A percentile compares a stretch with the other conserved stretches of the same genome.
phyloP scores from a whole-genome alignment of 2,888 invertebrate species.

The Heterodera filipjevi region DNA sequence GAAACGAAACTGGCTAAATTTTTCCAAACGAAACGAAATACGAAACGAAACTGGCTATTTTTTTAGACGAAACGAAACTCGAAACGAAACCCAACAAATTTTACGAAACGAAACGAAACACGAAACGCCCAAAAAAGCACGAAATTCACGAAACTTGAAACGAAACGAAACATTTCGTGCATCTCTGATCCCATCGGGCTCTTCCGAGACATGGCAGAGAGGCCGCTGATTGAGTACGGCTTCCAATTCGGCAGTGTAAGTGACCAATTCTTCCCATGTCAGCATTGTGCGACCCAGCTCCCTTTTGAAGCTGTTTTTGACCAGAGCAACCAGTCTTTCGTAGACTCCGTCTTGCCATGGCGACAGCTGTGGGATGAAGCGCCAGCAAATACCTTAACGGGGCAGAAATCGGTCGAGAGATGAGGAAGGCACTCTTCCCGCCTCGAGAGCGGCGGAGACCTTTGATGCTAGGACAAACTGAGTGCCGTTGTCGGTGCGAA shows the following conservation, averaged over 20 bases:
- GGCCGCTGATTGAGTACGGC: constrained; percentile 27
- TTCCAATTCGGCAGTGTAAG: constrained; percentile 25
- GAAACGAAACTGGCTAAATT: no score
- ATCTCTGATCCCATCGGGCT: background rate
- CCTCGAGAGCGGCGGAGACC: background rate
- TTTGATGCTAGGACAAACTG: background rate
- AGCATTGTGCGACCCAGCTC: constrained; percentile 27
- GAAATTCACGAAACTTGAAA: no score
- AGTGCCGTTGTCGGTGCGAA: constrained; percentile 9
- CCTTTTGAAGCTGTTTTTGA: constrained; percentile 26
- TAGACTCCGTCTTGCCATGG: constrained; percentile 32
- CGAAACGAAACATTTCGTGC: no score
- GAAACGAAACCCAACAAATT: no score
- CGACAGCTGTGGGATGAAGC: constrained; percentile 23
- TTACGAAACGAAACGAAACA: no score
- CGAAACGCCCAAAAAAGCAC: no score
- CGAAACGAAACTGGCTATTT: no score
- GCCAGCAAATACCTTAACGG: constrained; percentile 3
- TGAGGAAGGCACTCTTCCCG: background rate
- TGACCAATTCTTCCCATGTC: constrained; percentile 17
- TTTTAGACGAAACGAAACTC: no score
- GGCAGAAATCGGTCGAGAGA: background rate
- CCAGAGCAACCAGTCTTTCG: constrained; percentile 27
- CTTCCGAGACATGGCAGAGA: background rate
- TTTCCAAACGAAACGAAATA: no score